These are phyloP conservation scores for Penaeus monodon DNA, from an alignment of 2,888 invertebrate genomes.

Conservation along the genomic window DNA sequence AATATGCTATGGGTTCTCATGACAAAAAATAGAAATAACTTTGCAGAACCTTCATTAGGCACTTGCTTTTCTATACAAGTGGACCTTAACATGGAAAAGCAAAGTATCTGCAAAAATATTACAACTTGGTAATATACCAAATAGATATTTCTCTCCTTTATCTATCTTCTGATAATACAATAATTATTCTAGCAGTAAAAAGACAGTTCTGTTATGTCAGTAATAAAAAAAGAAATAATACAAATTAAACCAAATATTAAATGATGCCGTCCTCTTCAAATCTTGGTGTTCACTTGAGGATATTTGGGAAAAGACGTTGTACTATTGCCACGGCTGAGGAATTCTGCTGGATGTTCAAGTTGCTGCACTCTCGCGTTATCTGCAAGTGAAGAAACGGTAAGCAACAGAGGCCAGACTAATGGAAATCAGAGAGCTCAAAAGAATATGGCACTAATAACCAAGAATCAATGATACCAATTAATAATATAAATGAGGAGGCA, in stretches of 20 bases:
- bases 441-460: too few species aligned
- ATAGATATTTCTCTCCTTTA: background rate
- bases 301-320: slow-evolving; percentile 19
- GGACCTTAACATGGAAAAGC: slow-evolving; percentile 28
- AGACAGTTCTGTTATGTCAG: too few species aligned
- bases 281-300: slow-evolving; percentile 2
- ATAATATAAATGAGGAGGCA: too few species aligned
- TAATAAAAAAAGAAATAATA: background rate
- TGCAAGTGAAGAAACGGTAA: slow-evolving; percentile 15
- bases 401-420: background rate
- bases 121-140: background rate
- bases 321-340: slow-evolving; percentile 28
- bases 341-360: slow-evolving; percentile 22
- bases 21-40: slow-evolving; percentile 29
- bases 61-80: background rate
- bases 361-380: slow-evolving; percentile 50
- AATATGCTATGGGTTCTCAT: slow-evolving; percentile 27
- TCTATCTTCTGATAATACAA: background rate
- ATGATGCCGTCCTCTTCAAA: background rate
- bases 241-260: background rate
- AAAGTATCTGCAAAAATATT: background rate
- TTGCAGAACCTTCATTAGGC: slow-evolving; percentile 6
- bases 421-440: background rate
- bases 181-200: background rate
- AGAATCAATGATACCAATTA: too few species aligned